These are phyloP conservation scores for Schizothorax lantsangensis DNA, from an alignment of 2,797 vertebrate species.

Conservation along the genomic window DNA sequence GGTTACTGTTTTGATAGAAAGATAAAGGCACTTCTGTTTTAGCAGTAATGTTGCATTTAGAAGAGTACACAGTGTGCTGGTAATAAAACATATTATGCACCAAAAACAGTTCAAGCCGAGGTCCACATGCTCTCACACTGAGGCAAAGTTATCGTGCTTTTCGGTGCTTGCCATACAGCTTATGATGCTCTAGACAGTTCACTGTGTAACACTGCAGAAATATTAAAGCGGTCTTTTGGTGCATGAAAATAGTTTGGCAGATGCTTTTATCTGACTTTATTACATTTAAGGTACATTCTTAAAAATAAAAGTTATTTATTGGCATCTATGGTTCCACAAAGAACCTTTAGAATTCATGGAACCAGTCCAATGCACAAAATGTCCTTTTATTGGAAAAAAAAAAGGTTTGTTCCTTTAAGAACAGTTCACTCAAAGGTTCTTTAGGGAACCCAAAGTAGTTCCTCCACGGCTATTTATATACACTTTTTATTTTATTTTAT, in stretches of 20 bases:
- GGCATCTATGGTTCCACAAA: not conserved
- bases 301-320: not conserved
- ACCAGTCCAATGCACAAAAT: not conserved
- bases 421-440: not conserved
- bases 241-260: not conserved
- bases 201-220: not conserved
- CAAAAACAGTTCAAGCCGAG: not conserved
- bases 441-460: not conserved
- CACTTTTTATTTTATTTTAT: not conserved
- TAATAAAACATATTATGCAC: slow-evolving; percentile 5
- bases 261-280: not conserved
- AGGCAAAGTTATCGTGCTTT: slow-evolving; percentile 14
- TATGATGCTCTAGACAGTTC: slow-evolving; percentile 5
- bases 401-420: not conserved
- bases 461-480: not conserved
- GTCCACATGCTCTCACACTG: not conserved
- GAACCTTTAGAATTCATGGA: not conserved
- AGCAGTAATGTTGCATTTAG: not conserved
- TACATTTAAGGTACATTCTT: not conserved
- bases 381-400: not conserved
- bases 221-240: not conserved
- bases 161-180: not conserved
- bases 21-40: slow-evolving; percentile 21
- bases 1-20: slow-evolving; percentile 12
- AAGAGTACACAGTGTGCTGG: slow-evolving; percentile 9